Evolutionary conservation across 2,113 vertebrate genomes (phyloP).

Genomic region (Emydura subglobosa): DNA sequence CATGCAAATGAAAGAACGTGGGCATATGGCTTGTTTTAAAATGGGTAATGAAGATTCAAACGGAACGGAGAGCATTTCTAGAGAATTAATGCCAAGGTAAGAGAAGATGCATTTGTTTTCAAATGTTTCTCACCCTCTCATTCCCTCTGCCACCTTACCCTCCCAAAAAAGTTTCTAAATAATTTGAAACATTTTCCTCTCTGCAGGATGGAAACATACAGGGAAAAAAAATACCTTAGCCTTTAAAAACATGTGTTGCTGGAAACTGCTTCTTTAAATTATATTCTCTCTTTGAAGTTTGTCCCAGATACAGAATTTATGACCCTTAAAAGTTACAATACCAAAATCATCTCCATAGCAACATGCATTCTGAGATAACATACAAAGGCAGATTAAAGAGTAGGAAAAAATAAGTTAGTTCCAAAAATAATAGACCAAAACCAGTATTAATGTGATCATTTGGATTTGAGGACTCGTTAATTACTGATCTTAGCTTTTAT

Average conservation of each 20-base stretch:
- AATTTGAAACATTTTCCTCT: background rate
- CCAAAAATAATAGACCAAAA: background rate
- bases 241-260: fast-evolving
- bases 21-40: background rate
- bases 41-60: background rate
- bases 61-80: background rate
- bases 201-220: fast-evolving
- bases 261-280: background rate
- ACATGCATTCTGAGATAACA: background rate
- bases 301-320: background rate
- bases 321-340: fast-evolving
- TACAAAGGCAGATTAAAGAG: fast-evolving
- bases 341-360: background rate
- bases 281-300: background rate
- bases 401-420: fast-evolving
- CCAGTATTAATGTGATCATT: fast-evolving
- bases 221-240: background rate
- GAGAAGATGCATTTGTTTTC: background rate
- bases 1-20: background rate
- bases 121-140: background rate
- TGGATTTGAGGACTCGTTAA: background rate
- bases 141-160: background rate
- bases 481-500: background rate
- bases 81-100: background rate
- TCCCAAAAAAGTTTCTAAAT: background rate